Base-by-base conservation (phyloP, 35 echinoderm and acorn worm genomes). In the Apostichopus japonicus region DNA sequence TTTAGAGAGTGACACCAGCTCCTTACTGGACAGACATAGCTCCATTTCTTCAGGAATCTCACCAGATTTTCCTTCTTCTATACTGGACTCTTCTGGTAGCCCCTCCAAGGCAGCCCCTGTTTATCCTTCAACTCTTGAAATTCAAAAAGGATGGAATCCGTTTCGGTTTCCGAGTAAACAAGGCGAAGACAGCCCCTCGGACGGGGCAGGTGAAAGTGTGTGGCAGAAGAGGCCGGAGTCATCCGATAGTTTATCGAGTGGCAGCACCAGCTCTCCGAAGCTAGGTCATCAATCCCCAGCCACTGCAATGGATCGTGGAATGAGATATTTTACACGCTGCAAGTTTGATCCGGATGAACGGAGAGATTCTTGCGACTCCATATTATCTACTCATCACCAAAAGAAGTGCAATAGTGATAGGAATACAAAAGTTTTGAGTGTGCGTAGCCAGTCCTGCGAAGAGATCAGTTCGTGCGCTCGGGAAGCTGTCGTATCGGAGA, bases 401-500 rank as follows among this genome's bases (percentile, higher is more conserved):
- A 90, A 84, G 55, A 91, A 94, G 93, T 94, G 93, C 93, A 94
- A 94, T 94, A 94, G 90, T 77, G 87, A 87, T 57, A 92, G 86
- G 53, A 81, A 84, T 55, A 58, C 93, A 25, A 94, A 87, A 79
- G 88, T 94, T 6, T 73, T 90, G 57, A 94, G 93, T 56, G 79
- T 94, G 54, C 93, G 96, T 55, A 97, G 96, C 79, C 93, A 94
- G 22, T 98, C 96, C 19, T 98, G 96, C 75, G 96, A 98, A 56
- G 96, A 98, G 70, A 98, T 98, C 19, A 59, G 54, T 25, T 98
- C 96, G 1, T 98, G 96, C 78, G 95, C 96, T 11, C 67, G 96
- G 27, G 96, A 98, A 90, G 96, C 94, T 1, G 96, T 98, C 10
- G 92, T 87, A 11, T 97, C 96, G 14, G 96, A 98, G 86, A 98